A percentile compares a stretch with the other conserved stretches of the same genome.
Conservation (phyloP, 2,888 invertebrate species). For the Macrosoma leucophasiata region DNA sequence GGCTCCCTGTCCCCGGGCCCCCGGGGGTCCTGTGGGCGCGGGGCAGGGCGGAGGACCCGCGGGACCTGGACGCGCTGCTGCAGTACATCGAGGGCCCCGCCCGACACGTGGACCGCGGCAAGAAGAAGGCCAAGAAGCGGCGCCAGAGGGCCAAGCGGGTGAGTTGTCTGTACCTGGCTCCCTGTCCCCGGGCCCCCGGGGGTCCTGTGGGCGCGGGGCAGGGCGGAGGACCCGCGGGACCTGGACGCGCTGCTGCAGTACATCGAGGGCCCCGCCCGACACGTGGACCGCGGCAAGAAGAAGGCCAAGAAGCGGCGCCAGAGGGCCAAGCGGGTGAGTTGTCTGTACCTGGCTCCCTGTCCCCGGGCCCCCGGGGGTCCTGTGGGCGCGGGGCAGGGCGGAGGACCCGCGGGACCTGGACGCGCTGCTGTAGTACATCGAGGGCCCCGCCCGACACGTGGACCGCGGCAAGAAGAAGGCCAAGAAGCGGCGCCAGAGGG, state of each 20-base stretch:
- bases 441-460: constrained; percentile 77
- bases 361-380: no score
- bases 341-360: no score
- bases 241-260: constrained; percentile 82
- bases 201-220: no score
- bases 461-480: constrained; percentile 84
- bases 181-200: no score
- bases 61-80: constrained; percentile 49
- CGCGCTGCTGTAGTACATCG: constrained; percentile 82
- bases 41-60: constrained; percentile 1
- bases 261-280: constrained; percentile 81
- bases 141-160: constrained; percentile 87
- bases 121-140: constrained; percentile 89
- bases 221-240: constrained; percentile 72
- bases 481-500: constrained; percentile 88
- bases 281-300: constrained; percentile 80
- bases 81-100: constrained; percentile 84
- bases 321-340: constrained; percentile 82
- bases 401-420: constrained; percentile 79
- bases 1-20: no score
- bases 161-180: no score
- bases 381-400: no score
- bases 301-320: constrained; percentile 90
- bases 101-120: constrained; percentile 75
- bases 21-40: no score